phyloP scores from a whole-genome alignment of 2,113 vertebrate genomes.

The Gavia stellata region DNA sequence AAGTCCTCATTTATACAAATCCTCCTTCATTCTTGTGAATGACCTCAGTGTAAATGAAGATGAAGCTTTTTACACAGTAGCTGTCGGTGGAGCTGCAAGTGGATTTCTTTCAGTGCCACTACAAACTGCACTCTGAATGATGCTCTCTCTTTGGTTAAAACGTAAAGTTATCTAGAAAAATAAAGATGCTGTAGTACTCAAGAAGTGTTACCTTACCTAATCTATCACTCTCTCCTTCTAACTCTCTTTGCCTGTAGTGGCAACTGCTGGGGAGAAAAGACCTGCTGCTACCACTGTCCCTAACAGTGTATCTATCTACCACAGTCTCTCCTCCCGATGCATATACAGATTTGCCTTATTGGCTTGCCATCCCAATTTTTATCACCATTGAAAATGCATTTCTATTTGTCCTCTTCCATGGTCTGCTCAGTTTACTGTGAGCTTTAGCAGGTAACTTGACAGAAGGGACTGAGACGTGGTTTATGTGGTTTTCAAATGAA shows the following conservation, averaged over 20 bases:
- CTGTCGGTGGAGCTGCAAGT: neutral
- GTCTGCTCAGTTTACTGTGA: neutral
- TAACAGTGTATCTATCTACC: neutral
- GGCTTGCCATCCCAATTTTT: neutral
- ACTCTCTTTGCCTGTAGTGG: neutral
- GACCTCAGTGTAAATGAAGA: neutral
- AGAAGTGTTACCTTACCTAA: neutral
- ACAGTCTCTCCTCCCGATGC: neutral
- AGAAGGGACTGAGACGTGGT: neutral
- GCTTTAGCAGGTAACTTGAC: neutral
- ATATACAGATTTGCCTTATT: neutral
- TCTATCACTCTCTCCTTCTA: neutral
- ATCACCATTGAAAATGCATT: neutral
- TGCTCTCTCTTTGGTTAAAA: neutral
- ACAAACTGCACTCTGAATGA: neutral
- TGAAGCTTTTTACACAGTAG: neutral
- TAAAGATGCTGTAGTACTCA: neutral
- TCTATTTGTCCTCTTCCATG: neutral
- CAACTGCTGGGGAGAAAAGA: neutral
- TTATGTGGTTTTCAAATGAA: neutral
- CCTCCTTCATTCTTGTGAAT: neutral
- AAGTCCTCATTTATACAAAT: neutral
- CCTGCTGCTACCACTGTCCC: neutral
- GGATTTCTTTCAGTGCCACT: neutral
- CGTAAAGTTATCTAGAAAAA: neutral